Percentiles rank a stretch among this genome's conserved stretches.
Evolutionary conservation across 2,888 invertebrate species (phyloP).

Genomic region (Amitus sp.): DNA sequence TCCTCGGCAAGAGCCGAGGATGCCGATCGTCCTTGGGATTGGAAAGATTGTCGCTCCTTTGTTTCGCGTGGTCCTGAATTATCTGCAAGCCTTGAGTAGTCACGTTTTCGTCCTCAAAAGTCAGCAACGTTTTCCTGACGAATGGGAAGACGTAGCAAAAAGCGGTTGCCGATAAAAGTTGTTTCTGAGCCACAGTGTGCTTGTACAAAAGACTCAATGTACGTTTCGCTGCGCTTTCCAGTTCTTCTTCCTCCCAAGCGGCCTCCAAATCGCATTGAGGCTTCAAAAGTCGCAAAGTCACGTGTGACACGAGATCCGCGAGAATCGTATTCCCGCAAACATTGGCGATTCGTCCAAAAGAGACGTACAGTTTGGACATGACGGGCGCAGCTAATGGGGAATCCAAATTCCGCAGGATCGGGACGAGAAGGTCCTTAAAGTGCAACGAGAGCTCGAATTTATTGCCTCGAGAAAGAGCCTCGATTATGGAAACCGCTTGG

Average conservation of each 20-base stretch:
- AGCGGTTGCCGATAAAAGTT: constrained; percentile 75
- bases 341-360: constrained; percentile 72
- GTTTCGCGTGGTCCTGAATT: constrained; percentile 78
- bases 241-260: constrained; percentile 79
- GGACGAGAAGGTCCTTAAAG: constrained; percentile 70
- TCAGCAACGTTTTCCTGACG: constrained; percentile 72
- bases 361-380: constrained; percentile 71
- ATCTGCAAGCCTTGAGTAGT: constrained; percentile 74
- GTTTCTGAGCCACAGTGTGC: constrained; percentile 65
- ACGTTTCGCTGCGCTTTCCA: constrained; percentile 73
- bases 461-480: constrained; percentile 69
- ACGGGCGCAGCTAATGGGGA: constrained; percentile 83
- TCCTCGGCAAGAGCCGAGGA: constrained; percentile 82
- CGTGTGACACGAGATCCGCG: constrained; percentile 74
- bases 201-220: constrained; percentile 72
- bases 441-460: constrained; percentile 67
- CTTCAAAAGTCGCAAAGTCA: constrained; percentile 76
- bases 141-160: constrained; percentile 88
- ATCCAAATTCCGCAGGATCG: constrained; percentile 73
- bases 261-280: constrained; percentile 84
- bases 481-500: constrained; percentile 66
- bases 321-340: constrained; percentile 64
- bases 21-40: constrained; percentile 71
- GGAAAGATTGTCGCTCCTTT: constrained; percentile 67
- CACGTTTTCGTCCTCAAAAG: constrained; percentile 69